Base-by-base conservation (phyloP, 2,888 invertebrate genomes). In the Catocala nupta region DNA sequence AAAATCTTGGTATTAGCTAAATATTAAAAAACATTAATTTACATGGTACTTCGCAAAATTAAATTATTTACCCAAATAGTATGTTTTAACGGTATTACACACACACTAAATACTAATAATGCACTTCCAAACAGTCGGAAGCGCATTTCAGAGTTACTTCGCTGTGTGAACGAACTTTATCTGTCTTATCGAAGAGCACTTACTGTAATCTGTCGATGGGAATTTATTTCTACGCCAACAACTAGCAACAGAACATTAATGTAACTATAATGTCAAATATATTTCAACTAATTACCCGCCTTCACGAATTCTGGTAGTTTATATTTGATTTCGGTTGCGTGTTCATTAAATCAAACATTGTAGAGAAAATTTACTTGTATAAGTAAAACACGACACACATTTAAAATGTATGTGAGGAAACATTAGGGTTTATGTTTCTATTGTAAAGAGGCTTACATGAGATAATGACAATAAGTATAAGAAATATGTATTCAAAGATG, bases 121-220 rank as follows among this genome's bases (percentile, higher is more conserved):
- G 55, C 55, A 64, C 56, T 62, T 63, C 65, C 67, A 70, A 73
- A 69, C 71, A 78, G 80, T 81, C 82, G 82, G 85, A 85, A 86
- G 80, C 74, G 68, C 73, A 69, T 80, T 81, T 82, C 54, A 77
- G 68, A 73, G 69, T 73, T 62, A 73, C 70, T 73, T 66, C 59
- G 73, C 81, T 82, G 75, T 82, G 87, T 87, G 82, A 88, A 87
- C 82, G 86, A 84, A 85, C 88, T 84, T 86, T 87, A 88, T 88
- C 87, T 79, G 56, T 65, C 63, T 83, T 88, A 89, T 88, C 88
- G 80, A 65, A 71, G 72, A 84, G 83, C 88, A 88, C 87, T 87
- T 87, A 83, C 78, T 77, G 71, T 87, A 87, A 89, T 89, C 88
- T 87, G 78, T 81, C 82, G 82, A 83, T 83, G 82, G 80, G 81